These are phyloP conservation scores for Acrocephalus scirpaceus DNA, from an alignment of 2,797 vertebrate genomes.

Conservation along the genomic window DNA sequence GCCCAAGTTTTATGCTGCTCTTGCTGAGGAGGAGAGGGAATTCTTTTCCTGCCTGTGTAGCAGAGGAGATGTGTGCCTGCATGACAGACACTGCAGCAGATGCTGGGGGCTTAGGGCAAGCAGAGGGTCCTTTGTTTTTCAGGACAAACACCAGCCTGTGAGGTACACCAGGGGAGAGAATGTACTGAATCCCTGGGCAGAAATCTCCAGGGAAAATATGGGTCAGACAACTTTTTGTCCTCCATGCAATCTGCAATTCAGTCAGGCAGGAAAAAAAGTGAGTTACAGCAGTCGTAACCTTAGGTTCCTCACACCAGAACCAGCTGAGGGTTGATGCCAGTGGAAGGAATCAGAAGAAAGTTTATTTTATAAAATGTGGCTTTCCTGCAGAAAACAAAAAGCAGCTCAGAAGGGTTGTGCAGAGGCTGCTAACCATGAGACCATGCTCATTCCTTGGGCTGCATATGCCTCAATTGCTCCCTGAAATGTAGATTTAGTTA, in stretches of 20 bases:
- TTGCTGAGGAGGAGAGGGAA: neutral
- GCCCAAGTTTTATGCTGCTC: neutral
- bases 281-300: neutral
- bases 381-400: neutral
- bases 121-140: neutral
- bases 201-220: neutral
- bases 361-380: neutral
- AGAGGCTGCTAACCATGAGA: neutral
- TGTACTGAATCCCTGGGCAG: neutral
- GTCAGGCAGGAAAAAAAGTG: rapidly evolving
- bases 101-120: neutral
- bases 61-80: neutral
- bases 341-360: neutral
- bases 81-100: neutral
- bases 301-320: neutral
- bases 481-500: neutral
- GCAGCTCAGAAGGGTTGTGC: neutral
- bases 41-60: neutral
- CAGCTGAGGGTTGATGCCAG: neutral
- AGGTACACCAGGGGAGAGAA: neutral
- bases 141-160: neutral
- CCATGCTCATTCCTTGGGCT: neutral
- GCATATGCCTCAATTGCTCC: neutral
- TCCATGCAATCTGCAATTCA: neutral
- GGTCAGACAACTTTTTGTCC: neutral